These are phyloP conservation scores for Antigone vipio DNA, from an alignment of 2,113 vertebrate species.

Conservation along the genomic window DNA sequence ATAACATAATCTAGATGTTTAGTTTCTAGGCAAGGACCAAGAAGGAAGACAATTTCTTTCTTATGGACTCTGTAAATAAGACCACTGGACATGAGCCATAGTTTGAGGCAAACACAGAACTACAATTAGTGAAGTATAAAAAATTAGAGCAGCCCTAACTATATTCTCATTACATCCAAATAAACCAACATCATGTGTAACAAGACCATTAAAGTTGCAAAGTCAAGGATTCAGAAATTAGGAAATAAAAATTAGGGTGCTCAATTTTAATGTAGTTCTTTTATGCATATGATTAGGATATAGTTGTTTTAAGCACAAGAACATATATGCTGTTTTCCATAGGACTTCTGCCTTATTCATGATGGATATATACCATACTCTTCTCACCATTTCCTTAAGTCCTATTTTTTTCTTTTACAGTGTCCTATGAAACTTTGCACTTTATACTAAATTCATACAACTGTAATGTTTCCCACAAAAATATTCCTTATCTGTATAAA, in stretches of 20 bases:
- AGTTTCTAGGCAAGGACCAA: neutral
- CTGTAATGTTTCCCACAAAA: neutral
- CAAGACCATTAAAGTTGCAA: neutral
- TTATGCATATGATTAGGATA: neutral
- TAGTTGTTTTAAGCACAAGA: neutral
- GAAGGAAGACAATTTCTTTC: neutral
- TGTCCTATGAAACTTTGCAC: neutral
- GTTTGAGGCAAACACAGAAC: neutral
- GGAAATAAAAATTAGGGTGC: neutral
- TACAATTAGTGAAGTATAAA: neutral
- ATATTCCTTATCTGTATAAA: neutral
- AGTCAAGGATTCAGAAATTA: neutral
- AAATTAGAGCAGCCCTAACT: neutral
- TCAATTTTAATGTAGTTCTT: neutral
- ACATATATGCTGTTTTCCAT: neutral
- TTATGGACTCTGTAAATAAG: neutral
- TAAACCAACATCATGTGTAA: neutral
- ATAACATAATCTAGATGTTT: neutral
- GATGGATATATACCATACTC: neutral
- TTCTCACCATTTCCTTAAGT: neutral
- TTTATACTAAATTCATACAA: neutral
- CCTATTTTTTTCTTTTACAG: neutral
- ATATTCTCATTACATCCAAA: neutral
- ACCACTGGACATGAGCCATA: neutral
- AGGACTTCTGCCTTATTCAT: neutral